Conservation (phyloP, 2,888 invertebrate species). For the Caenorhabditis afra region DNA sequence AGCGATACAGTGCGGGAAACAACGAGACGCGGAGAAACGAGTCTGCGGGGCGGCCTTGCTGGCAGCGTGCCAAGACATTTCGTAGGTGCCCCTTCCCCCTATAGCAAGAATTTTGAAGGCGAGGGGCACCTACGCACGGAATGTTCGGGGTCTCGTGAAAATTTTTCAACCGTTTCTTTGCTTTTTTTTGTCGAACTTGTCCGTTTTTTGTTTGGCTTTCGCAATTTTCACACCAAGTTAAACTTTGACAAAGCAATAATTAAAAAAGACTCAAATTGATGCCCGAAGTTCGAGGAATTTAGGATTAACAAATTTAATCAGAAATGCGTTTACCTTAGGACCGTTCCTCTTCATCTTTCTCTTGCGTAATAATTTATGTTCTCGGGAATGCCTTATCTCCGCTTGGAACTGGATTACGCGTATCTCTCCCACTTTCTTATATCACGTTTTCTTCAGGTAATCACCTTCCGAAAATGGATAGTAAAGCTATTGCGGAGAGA, state of each 20-base stretch:
- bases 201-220: constrained; percentile 8
- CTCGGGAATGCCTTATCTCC: not conserved
- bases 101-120: constrained; percentile 50
- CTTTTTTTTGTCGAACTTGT: constrained; percentile 29
- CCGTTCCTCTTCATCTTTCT: constrained; percentile 13
- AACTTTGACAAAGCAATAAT: not conserved
- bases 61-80: constrained; percentile 53
- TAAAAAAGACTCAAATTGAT: not conserved
- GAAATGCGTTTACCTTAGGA: not conserved
- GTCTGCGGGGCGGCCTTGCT: constrained; percentile 25
- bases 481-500: constrained; percentile 75
- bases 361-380: not conserved
- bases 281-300: not conserved
- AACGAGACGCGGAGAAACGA: constrained; percentile 7
- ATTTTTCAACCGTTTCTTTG: constrained; percentile 35
- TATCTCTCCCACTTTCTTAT: not conserved
- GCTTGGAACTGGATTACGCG: not conserved
- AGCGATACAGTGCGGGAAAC: constrained; percentile 1
- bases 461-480: constrained; percentile 68
- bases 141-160: constrained; percentile 55
- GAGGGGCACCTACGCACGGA: constrained; percentile 59
- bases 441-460: constrained; percentile 49
- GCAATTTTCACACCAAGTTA: not conserved
- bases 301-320: not conserved
- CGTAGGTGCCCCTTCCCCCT: constrained; percentile 58